These are phyloP conservation scores for Fragum fragum DNA, from an alignment of 2,888 invertebrate species.

Conservation along the genomic window DNA sequence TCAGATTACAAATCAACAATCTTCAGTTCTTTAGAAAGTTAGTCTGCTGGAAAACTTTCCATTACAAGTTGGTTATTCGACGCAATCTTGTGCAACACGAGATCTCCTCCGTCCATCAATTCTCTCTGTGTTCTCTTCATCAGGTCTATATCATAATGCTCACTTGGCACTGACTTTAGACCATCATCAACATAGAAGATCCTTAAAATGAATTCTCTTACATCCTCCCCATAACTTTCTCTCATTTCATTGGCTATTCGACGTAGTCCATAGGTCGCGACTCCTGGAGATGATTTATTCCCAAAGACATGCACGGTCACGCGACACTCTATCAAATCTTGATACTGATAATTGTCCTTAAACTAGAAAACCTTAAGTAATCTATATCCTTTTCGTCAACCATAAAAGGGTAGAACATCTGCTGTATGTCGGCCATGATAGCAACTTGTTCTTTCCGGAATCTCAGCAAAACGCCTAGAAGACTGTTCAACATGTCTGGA, in stretches of 20 bases:
- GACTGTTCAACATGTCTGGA: constrained; percentile 61
- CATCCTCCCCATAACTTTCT: background rate
- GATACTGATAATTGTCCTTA: background rate
- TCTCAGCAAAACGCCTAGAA: constrained; percentile 56
- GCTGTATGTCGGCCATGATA: constrained; percentile 58
- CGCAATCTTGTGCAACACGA: constrained; percentile 53
- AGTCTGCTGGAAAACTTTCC: constrained; percentile 47
- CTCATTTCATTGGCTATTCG: constrained; percentile 38
- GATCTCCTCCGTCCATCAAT: constrained; percentile 7
- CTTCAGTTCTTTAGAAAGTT: constrained; percentile 49
- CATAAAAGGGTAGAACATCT: constrained; percentile 66
- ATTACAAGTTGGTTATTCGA: constrained; percentile 55
- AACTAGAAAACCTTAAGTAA: constrained; percentile 63
- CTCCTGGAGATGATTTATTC: constrained; percentile 27
- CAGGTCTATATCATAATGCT: constrained; percentile 38
- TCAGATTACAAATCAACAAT: constrained; percentile 37
- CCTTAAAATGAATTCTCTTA: constrained; percentile 37
- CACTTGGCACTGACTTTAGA: constrained; percentile 36
- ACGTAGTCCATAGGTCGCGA: constrained; percentile 55
- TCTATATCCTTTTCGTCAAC: constrained; percentile 57
- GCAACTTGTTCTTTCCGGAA: constrained; percentile 58
- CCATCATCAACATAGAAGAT: constrained; percentile 70
- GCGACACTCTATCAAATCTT: constrained; percentile 15
- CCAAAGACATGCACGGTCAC: constrained; percentile 17
- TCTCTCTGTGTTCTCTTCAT: constrained; percentile 13